Percentiles rank a stretch among this genome's conserved stretches.
These are phyloP conservation scores for Pteronotus mesoamericanus DNA, from an alignment of 2,797 vertebrate species.

Conservation along the genomic window DNA sequence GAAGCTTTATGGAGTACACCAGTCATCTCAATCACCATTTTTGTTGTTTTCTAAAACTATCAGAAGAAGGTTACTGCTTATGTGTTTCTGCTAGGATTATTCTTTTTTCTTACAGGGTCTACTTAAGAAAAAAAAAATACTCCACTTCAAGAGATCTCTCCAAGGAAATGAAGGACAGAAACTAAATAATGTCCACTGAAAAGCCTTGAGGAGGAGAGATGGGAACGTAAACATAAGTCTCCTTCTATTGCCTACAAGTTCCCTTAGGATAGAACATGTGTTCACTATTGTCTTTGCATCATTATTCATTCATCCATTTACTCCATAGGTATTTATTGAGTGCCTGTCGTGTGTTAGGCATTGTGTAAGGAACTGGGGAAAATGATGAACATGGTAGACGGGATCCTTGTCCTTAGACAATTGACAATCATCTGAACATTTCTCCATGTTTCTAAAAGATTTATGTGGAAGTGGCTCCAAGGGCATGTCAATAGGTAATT, in stretches of 20 bases:
- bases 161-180: slow-evolving; percentile 2
- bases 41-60: not conserved
- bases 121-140: not conserved
- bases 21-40: not conserved
- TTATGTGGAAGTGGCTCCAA: not conserved
- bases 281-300: not conserved
- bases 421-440: not conserved
- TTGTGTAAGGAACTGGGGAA: not conserved
- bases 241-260: not conserved
- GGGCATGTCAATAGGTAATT: not conserved
- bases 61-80: not conserved
- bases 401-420: not conserved
- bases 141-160: slow-evolving; percentile 7
- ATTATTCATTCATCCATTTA: not conserved
- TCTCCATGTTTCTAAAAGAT: not conserved
- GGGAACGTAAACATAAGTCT: not conserved
- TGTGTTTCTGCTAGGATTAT: not conserved
- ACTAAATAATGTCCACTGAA: not conserved
- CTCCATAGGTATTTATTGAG: not conserved
- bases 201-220: not conserved
- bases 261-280: not conserved
- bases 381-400: not conserved
- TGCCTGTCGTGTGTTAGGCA: not conserved
- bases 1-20: not conserved
- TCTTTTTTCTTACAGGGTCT: not conserved